These are phyloP conservation scores for Python bivittatus DNA, from an alignment of 2,113 vertebrate species.

Conservation along the genomic window DNA sequence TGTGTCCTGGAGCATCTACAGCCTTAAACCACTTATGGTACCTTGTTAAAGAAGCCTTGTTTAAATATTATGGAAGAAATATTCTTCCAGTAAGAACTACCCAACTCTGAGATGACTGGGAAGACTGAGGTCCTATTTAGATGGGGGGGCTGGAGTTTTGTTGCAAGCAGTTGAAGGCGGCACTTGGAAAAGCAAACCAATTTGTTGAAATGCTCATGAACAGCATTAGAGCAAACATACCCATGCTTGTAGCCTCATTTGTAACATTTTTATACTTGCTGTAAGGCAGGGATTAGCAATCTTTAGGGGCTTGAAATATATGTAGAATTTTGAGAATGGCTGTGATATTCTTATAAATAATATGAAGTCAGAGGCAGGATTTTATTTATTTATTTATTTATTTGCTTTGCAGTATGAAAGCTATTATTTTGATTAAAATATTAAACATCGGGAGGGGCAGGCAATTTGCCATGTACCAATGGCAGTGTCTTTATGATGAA, in stretches of 20 bases:
- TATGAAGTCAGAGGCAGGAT: background rate
- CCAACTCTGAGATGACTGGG: constrained; percentile 32
- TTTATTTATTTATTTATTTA: background rate
- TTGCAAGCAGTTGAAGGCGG: background rate
- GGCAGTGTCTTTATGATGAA: background rate
- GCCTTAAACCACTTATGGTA: background rate
- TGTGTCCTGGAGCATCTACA: background rate
- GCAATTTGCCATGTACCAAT: background rate
- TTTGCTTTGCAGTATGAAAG: background rate
- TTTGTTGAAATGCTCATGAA: background rate
- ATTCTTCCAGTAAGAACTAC: constrained; percentile 27
- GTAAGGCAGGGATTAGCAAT: background rate
- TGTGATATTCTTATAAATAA: background rate
- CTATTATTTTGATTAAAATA: background rate
- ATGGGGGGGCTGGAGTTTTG: background rate
- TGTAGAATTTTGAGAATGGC: background rate
- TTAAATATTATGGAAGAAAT: constrained; percentile 31
- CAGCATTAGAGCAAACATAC: background rate
- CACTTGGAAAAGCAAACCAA: background rate
- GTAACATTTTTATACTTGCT: background rate
- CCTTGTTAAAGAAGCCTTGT: constrained; percentile 29
- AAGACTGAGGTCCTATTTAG: constrained; percentile 18
- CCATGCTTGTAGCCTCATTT: background rate
- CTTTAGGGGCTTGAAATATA: background rate
- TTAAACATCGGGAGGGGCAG: background rate